Evolutionary conservation across 2,888 invertebrate genomes (phyloP).

Genomic region (Hecatera dysodea): DNA sequence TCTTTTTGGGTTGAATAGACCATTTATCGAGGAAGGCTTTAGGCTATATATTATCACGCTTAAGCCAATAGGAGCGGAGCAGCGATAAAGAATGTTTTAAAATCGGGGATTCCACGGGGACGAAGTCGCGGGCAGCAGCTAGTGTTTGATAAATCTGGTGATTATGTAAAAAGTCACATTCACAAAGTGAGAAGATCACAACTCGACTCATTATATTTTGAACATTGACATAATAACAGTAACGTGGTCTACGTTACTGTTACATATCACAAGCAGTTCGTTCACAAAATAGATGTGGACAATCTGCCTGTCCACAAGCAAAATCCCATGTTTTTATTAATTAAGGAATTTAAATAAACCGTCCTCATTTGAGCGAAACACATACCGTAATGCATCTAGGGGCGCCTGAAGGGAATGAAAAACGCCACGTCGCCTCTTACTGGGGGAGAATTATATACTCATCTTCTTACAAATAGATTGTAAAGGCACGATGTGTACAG

Average conservation of each 20-base stretch:
- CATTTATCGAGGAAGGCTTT: too few species aligned
- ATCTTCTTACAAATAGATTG: slow-evolving; percentile 88
- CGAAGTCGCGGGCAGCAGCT: too few species aligned
- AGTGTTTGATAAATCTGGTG: background rate
- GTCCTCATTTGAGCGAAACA: slow-evolving; percentile 49
- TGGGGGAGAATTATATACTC: slow-evolving; percentile 86
- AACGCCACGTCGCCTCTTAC: slow-evolving; percentile 79
- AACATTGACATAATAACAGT: too few species aligned
- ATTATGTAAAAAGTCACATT: background rate
- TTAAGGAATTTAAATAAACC: slow-evolving; percentile 56
- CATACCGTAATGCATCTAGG: slow-evolving; percentile 60
- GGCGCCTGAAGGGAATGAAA: slow-evolving; percentile 78
- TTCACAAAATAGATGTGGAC: too few species aligned
- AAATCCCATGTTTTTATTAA: slow-evolving; percentile 35
- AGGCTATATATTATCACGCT: too few species aligned
- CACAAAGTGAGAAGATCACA: background rate
- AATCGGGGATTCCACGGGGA: too few species aligned
- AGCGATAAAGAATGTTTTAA: too few species aligned
- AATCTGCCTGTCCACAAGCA: background rate
- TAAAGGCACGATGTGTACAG: slow-evolving; percentile 80
- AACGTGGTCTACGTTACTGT: too few species aligned
- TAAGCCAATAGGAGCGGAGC: too few species aligned
- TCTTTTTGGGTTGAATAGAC: too few species aligned
- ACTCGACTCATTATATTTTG: too few species aligned
- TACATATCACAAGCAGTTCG: too few species aligned